Base-by-base conservation (phyloP, 2,113 vertebrate species). In the Aphyosemion australe region DNA sequence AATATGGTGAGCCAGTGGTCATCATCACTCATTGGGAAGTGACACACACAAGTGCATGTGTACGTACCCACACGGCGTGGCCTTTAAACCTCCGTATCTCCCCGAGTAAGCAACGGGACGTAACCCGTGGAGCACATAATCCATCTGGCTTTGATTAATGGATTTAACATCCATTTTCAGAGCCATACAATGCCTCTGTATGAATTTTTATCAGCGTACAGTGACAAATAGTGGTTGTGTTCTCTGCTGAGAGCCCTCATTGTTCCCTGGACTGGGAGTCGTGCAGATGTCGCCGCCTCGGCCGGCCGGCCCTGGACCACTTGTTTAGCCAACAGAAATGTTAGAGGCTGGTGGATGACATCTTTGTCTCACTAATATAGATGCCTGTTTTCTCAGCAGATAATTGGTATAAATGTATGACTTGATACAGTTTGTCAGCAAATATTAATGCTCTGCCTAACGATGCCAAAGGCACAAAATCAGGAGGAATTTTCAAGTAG, bases 161-260 rank as follows among this genome's bases (percentile, higher is more conserved):
- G 78, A 85, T 90, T 87, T 48, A 78, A 77, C 82, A 84, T 89
- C 76, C 86, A 89, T 86, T 87, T 87, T 72, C 76, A 79, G 78
- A 82, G 31, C 76, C 74, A 72, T 82, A 90, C 85, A 89, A 87
- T 69, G 83, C 21, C 82, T 78, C 76, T 78, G 85, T 89, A 91
- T 89, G 87, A 88, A 89, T 92, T 87, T 42, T 91, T 87, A 90
- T 90, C 85, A 84, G 83, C 53, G 67, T 87, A 89, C 84, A 84
- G 89, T 90, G 88, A 92, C 89, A 92, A 90, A 90, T 89, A 84
- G 80, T 45, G 37, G 75, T 82, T 87, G 70, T 90, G 86, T 90
- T 85, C 79, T 75, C 75, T 46, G 62, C 81, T 90, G 87, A 91
- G 87, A 90, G 89, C 69, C 74, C 64, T 84, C 79, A 90, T 91